Conservation (phyloP, 2,113 vertebrate species). For the Halcyon senegalensis region DNA sequence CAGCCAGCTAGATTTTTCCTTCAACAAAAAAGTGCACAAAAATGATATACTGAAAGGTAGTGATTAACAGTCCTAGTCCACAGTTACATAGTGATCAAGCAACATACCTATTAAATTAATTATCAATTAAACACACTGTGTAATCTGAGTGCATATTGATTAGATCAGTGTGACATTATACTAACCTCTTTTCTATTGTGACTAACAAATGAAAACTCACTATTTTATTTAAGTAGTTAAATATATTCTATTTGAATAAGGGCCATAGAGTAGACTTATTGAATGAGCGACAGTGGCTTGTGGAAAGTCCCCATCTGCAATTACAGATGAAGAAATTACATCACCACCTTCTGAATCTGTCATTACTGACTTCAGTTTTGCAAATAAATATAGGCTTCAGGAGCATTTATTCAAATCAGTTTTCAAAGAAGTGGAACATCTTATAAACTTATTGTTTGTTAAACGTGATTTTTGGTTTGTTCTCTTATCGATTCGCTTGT, state of each 20-base stretch:
- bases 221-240: neutral
- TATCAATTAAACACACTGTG: neutral
- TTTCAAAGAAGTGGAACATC: neutral
- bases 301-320: neutral
- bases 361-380: neutral
- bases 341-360: conserved; percentile 21
- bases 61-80: neutral
- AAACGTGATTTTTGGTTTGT: neutral
- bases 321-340: neutral
- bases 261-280: neutral
- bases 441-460: neutral
- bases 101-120: neutral
- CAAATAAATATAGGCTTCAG: neutral
- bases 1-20: neutral
- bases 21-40: neutral
- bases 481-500: neutral
- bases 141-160: neutral
- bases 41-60: neutral
- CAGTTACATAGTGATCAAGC: neutral
- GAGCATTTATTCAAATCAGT: neutral
- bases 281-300: neutral
- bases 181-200: neutral
- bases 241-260: neutral
- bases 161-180: neutral
- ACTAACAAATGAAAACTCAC: neutral